Conservation (phyloP, 2,797 vertebrate genomes). For the Falco naumanni region DNA sequence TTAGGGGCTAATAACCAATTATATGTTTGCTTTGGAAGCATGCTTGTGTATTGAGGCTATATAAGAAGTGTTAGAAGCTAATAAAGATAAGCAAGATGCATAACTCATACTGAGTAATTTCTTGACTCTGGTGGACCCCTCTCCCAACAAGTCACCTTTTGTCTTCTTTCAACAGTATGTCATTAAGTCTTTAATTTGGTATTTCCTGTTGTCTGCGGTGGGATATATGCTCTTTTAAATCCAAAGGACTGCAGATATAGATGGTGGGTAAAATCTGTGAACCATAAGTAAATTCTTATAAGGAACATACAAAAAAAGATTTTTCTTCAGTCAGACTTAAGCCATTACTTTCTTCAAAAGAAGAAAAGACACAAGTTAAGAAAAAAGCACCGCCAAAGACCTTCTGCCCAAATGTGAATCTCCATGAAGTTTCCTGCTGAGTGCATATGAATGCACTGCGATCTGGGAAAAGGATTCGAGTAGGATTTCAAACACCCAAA, state of each 20-base stretch:
- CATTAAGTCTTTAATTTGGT: constrained; percentile 80
- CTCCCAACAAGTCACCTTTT: constrained; percentile 68
- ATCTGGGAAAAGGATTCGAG: constrained; percentile 86
- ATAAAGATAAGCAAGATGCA: no score
- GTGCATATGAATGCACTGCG: constrained; percentile 81
- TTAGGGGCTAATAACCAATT: no score
- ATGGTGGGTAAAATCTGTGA: constrained; percentile 83
- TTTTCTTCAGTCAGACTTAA: constrained; percentile 85
- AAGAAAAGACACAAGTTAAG: constrained; percentile 86
- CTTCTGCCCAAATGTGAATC: constrained; percentile 83
- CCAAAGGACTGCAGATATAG: constrained; percentile 76
- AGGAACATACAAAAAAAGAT: constrained; percentile 84
- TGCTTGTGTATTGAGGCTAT: no score
- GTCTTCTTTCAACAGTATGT: constrained; percentile 76
- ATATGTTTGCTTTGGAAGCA: no score
- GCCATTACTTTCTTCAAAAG: constrained; percentile 87
- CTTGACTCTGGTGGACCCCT: no score
- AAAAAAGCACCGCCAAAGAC: constrained; percentile 83
- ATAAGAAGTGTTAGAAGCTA: no score
- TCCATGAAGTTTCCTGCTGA: constrained; percentile 82
- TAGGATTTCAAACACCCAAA: constrained; percentile 86
- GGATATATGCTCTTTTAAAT: constrained; percentile 79
- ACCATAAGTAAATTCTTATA: constrained; percentile 85
- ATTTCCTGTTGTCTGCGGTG: constrained; percentile 79
- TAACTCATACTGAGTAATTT: no score